Conservation (phyloP, 1,140 invertebrate species). For the Mercenaria mercenaria region DNA sequence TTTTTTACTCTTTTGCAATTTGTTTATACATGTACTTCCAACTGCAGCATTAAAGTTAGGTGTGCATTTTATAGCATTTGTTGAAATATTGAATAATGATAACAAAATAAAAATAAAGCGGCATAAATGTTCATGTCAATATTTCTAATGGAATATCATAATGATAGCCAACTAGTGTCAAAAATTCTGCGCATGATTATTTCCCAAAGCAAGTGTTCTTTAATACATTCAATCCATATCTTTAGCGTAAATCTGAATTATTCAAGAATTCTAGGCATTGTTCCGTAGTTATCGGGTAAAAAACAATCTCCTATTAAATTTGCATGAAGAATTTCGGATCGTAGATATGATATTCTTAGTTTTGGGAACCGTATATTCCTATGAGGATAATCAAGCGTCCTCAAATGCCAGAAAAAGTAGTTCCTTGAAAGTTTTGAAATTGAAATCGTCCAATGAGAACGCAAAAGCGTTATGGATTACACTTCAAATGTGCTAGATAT, state of each 20-base stretch:
- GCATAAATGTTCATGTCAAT: neutral
- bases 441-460: constrained; percentile 18
- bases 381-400: neutral
- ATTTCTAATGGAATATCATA: neutral
- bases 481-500: constrained; percentile 40
- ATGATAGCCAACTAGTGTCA: neutral
- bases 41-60: too few species aligned
- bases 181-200: neutral
- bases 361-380: constrained; percentile 13
- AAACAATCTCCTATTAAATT: constrained; percentile 34
- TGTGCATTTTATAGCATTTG: too few species aligned
- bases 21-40: too few species aligned
- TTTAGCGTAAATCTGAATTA: constrained; percentile 1
- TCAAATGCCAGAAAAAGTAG: constrained; percentile 8
- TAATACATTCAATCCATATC: constrained; percentile 2
- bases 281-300: neutral
- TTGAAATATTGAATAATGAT: neutral
- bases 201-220: neutral
- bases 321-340: constrained; percentile 37
- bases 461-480: constrained; percentile 23
- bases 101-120: neutral
- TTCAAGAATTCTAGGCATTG: constrained; percentile 15
- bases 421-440: constrained; percentile 29
- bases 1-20: too few species aligned
- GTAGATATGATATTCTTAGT: constrained; percentile 10